Evolutionary conservation across 1,140 invertebrate species (phyloP).

Genomic region (Papilio machaon): DNA sequence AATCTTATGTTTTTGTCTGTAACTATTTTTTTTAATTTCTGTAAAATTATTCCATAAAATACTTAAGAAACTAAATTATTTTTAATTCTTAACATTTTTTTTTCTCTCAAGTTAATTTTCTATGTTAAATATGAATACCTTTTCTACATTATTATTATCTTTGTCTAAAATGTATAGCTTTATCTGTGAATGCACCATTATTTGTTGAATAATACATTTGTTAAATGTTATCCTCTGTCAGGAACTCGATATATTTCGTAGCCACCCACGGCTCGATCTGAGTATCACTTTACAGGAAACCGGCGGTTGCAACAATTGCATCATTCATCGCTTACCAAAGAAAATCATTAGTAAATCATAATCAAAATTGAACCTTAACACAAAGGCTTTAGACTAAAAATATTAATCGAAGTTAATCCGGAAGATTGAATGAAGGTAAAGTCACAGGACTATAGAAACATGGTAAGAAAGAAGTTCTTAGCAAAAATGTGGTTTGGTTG

Average conservation of each 20-base stretch:
- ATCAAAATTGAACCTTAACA: slow-evolving; percentile 44
- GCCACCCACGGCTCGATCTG: slow-evolving; percentile 63
- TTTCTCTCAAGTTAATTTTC: no score
- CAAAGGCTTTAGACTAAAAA: slow-evolving; percentile 27
- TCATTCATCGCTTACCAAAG: slow-evolving; percentile 51
- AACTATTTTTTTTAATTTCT: no score
- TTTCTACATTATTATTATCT: neutral
- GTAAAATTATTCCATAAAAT: no score
- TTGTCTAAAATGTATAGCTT: neutral
- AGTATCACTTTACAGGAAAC: slow-evolving; percentile 76
- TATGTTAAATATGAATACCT: no score
- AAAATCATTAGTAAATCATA: slow-evolving; percentile 43
- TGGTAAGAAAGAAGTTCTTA: slow-evolving; percentile 14
- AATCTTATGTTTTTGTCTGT: no score
- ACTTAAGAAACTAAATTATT: no score
- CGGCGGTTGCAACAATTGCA: slow-evolving; percentile 64
- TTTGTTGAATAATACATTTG: slow-evolving; percentile 42
- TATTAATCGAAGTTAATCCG: slow-evolving; percentile 39
- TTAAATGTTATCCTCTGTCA: slow-evolving; percentile 54
- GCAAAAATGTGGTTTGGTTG: slow-evolving; percentile 24
- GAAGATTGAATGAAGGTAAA: slow-evolving; percentile 53
- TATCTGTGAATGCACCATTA: slow-evolving; percentile 36
- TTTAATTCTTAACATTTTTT: neutral
- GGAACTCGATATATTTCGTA: slow-evolving; percentile 63
- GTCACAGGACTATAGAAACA: slow-evolving; percentile 55